phyloP scores from a whole-genome alignment of 2,113 vertebrate species.

The Isichthys henryi region DNA sequence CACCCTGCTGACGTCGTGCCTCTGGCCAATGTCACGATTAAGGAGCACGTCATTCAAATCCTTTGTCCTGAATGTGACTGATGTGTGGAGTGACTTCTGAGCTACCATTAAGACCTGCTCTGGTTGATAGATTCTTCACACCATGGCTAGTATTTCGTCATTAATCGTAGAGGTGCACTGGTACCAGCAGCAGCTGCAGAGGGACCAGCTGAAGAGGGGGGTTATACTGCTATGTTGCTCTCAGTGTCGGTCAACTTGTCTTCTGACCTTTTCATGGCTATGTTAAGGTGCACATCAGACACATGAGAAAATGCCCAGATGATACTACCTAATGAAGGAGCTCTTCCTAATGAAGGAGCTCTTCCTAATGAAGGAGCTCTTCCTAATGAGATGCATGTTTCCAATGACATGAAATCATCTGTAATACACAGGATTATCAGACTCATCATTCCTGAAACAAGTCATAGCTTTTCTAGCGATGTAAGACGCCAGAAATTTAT shows the following conservation, averaged over 20 bases:
- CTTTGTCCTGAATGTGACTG: neutral
- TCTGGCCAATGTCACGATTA: neutral
- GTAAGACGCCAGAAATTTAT: neutral
- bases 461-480: neutral
- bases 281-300: neutral
- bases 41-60: neutral
- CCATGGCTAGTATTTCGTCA: neutral
- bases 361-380: neutral
- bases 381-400: neutral
- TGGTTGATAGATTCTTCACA: neutral
- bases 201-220: neutral
- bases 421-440: neutral
- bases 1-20: neutral
- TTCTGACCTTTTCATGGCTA: neutral
- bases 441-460: neutral
- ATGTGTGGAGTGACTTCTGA: neutral
- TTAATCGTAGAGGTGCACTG: neutral
- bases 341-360: neutral
- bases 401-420: neutral
- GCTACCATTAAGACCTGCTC: neutral
- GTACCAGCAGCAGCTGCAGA: neutral
- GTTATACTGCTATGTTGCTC: neutral
- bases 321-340: neutral
- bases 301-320: neutral
- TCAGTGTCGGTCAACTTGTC: neutral